Evolutionary conservation across 2,888 invertebrate genomes (phyloP).

Genomic region (Drosophila ezoana): DNA sequence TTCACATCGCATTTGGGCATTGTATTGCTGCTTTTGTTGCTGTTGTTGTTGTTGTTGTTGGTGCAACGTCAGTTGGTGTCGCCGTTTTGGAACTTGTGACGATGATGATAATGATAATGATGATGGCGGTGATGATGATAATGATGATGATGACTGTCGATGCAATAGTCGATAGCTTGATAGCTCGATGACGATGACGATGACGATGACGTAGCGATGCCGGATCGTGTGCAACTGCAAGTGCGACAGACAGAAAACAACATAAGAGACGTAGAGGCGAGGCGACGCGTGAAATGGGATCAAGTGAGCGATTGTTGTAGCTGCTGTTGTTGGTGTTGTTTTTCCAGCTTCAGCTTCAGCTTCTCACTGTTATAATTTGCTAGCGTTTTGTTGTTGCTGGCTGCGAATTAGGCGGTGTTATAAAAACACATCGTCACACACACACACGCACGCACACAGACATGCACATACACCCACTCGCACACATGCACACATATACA

Average conservation of each 20-base stretch:
- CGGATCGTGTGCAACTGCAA: constrained; percentile 43
- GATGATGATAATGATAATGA: constrained; percentile 22
- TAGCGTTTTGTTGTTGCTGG: constrained; percentile 24
- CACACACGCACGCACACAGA: constrained; percentile 11
- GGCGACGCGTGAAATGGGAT: constrained; percentile 62
- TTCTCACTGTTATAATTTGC: constrained; percentile 23
- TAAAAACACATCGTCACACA: constrained; percentile 42
- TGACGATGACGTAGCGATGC: constrained; percentile 44
- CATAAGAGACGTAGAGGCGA: constrained; percentile 62
- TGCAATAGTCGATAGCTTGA: constrained; percentile 30
- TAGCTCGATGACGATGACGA: constrained; percentile 31
- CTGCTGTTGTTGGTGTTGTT: constrained; percentile 32
- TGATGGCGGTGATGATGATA: constrained; percentile 9
- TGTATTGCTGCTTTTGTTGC: constrained; percentile 53
- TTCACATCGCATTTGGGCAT: constrained; percentile 99
- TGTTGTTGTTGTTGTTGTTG: constrained; percentile 26
- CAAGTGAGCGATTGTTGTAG: constrained; percentile 30
- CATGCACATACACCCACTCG: constrained; percentile 19
- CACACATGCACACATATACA: constrained; percentile 12
- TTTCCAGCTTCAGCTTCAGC: constrained; percentile 42
- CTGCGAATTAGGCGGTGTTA: constrained; percentile 51
- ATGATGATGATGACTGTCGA: constrained; percentile 19
- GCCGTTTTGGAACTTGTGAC: constrained; percentile 21
- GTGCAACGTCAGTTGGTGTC: constrained; percentile 27
- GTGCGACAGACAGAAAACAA: constrained; percentile 35